Conservation (phyloP, 1,140 invertebrate genomes). For the Aphaenogaster ashmeadi region DNA sequence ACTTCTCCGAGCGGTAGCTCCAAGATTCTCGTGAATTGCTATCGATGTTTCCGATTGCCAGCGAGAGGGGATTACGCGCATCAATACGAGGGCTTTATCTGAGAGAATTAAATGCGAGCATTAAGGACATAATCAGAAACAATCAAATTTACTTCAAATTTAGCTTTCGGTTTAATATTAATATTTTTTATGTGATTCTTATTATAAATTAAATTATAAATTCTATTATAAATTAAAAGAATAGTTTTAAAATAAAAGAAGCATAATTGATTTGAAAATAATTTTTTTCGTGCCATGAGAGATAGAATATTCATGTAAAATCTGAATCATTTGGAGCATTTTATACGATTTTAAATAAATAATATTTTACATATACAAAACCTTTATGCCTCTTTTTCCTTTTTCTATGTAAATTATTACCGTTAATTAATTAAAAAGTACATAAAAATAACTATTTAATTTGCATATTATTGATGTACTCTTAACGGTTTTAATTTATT, state of each 20-base stretch:
- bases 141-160: background rate
- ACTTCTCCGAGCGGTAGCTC: background rate
- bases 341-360: background rate
- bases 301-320: background rate
- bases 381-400: background rate
- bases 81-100: background rate
- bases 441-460: conserved; percentile 5
- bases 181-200: background rate
- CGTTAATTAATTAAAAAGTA: background rate
- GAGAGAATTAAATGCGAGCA: background rate
- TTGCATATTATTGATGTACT: background rate
- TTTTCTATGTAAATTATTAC: conserved; percentile 3
- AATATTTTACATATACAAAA: conserved; percentile 6
- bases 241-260: background rate
- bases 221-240: background rate
- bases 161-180: background rate
- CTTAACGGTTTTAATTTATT: background rate
- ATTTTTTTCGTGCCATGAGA: background rate
- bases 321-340: background rate
- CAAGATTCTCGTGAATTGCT: conserved; percentile 38
- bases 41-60: conserved; percentile 39
- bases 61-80: background rate
- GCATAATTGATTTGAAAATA: background rate
- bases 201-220: background rate
- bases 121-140: background rate